Evolutionary conservation across 2,888 invertebrate species (phyloP).

Genomic region (Parnassius glacialis): DNA sequence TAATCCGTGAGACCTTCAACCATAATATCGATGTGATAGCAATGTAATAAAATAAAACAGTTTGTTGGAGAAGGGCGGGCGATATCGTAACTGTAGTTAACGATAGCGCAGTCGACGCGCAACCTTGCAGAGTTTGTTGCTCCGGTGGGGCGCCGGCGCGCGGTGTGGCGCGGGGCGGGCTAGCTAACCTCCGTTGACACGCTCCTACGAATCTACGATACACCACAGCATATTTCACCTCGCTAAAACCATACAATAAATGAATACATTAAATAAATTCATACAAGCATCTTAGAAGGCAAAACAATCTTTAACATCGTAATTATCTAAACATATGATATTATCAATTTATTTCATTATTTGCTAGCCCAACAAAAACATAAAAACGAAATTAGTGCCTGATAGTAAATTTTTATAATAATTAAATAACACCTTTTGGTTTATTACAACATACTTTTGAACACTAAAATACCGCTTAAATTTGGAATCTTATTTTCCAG

Average conservation of each 20-base stretch:
- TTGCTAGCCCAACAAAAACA: too few relatives aligned
- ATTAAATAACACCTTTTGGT: too few relatives aligned
- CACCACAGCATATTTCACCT: conserved; percentile 38
- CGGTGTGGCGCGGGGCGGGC: conserved; percentile 28
- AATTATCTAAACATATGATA: too few relatives aligned
- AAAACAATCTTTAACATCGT: neutral
- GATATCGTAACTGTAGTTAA: conserved; percentile 72
- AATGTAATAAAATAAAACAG: conserved; percentile 70
- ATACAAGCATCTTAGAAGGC: conserved; percentile 17
- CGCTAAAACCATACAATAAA: conserved; percentile 19
- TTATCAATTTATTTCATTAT: too few relatives aligned
- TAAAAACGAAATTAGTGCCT: too few relatives aligned
- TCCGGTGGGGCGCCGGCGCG: conserved; percentile 47
- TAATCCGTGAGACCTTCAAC: conserved; percentile 58
- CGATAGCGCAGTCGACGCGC: conserved; percentile 68
- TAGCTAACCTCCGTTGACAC: conserved; percentile 66
- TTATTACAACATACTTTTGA: too few relatives aligned
- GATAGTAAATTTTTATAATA: too few relatives aligned
- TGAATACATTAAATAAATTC: conserved; percentile 12
- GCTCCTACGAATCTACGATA: conserved; percentile 40
- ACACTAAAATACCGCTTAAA: too few relatives aligned
- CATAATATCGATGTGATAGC: conserved; percentile 62
- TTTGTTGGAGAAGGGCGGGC: conserved; percentile 73
- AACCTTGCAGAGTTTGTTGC: conserved; percentile 81
- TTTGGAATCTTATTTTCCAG: too few relatives aligned